phyloP scores from a whole-genome alignment of 2,888 invertebrate species.

The Gastracanthus pulcherrimus region DNA sequence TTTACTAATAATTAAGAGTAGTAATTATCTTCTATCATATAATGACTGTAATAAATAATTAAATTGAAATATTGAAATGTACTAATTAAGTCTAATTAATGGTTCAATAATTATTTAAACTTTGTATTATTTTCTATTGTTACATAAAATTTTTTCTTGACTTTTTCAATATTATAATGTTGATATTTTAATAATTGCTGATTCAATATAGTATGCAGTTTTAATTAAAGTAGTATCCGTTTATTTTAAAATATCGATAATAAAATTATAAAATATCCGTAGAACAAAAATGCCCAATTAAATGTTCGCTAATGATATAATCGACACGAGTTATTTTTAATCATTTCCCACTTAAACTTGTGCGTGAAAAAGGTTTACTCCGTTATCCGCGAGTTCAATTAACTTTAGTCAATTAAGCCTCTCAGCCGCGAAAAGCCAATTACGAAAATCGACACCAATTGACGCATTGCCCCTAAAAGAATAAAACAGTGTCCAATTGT shows the following conservation, averaged over 20 bases:
- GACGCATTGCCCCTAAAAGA: background rate
- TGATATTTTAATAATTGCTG: no score
- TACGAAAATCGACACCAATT: slow-evolving; percentile 5
- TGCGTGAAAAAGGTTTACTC: slow-evolving; percentile 20
- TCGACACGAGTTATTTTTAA: slow-evolving; percentile 28
- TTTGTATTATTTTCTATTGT: no score
- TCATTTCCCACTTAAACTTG: slow-evolving; percentile 6
- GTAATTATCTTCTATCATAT: no score
- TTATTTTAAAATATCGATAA: background rate
- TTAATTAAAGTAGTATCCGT: no score
- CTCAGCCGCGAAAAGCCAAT: slow-evolving; percentile 48
- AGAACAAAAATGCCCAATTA: background rate
- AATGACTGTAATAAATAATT: no score
- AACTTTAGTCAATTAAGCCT: slow-evolving; percentile 39
- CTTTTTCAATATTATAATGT: no score
- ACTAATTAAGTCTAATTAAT: no score
- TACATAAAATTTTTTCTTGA: no score
- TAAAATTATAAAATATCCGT: background rate
- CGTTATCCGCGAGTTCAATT: slow-evolving; percentile 33
- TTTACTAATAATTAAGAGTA: no score
- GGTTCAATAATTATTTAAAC: no score
- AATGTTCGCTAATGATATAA: slow-evolving; percentile 5
- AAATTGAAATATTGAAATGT: no score
- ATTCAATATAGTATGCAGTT: no score
- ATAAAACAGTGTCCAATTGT: background rate